Conservation (phyloP, 2,113 vertebrate genomes). For the Pholis gunnellus region DNA sequence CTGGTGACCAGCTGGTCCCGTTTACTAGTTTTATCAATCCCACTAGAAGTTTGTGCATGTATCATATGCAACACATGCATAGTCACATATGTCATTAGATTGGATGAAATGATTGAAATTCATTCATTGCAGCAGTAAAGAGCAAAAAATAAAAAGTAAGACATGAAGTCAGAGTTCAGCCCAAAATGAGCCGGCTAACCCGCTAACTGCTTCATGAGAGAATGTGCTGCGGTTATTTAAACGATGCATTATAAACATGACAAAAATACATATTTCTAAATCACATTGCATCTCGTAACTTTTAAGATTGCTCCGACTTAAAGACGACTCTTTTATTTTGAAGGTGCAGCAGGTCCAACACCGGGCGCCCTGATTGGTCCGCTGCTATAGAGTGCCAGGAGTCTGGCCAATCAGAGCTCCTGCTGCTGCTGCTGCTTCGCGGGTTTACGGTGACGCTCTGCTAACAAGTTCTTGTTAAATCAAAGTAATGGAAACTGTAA, state of each 20-base stretch:
- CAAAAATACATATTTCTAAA: neutral
- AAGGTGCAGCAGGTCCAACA: too few species aligned
- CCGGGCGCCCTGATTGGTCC: too few species aligned
- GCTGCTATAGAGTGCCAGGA: too few species aligned
- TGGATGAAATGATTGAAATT: neutral
- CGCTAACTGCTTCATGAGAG: neutral
- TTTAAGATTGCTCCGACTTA: neutral
- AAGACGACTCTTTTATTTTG: neutral
- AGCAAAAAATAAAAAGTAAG: too few species aligned
- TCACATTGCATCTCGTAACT: neutral
- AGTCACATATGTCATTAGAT: neutral
- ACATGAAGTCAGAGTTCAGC: neutral
- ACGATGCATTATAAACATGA: too few species aligned
- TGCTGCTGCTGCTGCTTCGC: too few species aligned
- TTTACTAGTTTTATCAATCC: neutral
- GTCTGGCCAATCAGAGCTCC: too few species aligned
- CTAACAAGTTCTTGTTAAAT: too few species aligned
- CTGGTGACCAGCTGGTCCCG: neutral
- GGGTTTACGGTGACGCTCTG: too few species aligned
- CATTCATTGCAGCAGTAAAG: neutral
- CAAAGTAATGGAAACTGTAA: too few species aligned
- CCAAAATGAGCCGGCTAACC: neutral
- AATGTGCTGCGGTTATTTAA: neutral
- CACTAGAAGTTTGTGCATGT: too few species aligned
- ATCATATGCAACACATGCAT: neutral